Evolutionary conservation across 2,113 vertebrate genomes (phyloP).

Genomic region (Baryphthengus martii): DNA sequence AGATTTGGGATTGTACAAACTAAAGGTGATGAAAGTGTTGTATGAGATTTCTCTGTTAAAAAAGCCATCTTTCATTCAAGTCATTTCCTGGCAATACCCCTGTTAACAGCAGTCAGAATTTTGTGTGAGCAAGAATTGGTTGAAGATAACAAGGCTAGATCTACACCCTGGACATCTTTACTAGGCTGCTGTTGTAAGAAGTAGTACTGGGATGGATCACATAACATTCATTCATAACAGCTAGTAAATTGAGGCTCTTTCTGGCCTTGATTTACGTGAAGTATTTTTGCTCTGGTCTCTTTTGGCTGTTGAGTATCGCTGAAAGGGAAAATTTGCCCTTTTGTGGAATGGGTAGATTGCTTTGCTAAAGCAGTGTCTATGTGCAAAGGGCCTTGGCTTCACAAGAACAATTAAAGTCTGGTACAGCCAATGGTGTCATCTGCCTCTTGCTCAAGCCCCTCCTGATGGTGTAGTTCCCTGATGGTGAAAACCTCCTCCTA

Average conservation of each 20-base stretch:
- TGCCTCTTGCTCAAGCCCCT: not conserved
- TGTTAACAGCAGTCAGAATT: not conserved
- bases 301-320: not conserved
- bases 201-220: not conserved
- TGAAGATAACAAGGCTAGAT: not conserved
- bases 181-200: not conserved
- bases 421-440: not conserved
- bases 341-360: not conserved
- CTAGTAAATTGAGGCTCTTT: not conserved
- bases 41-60: not conserved
- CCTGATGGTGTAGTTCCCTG: not conserved
- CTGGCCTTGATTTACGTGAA: not conserved
- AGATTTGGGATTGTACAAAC: not conserved
- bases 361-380: not conserved
- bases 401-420: not conserved
- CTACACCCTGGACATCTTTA: not conserved
- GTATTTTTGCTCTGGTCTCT: not conserved
- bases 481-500: not conserved
- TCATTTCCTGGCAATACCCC: not conserved
- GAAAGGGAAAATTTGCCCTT: not conserved
- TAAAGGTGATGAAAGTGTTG: constrained; percentile 26
- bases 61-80: not conserved
- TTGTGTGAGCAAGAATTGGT: not conserved
- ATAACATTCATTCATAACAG: not conserved
- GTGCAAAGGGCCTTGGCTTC: not conserved